Percentiles rank a stretch among this genome's conserved stretches.
These are phyloP conservation scores for Urocynchramus pylzowi DNA, from an alignment of 2,113 vertebrate species.

Conservation along the genomic window DNA sequence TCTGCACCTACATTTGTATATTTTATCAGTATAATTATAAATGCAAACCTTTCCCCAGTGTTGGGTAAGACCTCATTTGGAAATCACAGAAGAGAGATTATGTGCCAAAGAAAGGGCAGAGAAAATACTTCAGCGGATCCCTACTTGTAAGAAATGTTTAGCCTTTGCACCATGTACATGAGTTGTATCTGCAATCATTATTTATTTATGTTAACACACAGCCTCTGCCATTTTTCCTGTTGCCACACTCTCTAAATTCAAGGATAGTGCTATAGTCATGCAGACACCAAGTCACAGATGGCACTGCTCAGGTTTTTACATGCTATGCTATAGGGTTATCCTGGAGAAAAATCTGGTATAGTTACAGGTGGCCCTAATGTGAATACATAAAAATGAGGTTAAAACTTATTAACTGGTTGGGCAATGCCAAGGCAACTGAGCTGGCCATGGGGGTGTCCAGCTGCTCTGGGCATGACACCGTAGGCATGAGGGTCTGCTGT, in stretches of 20 bases:
- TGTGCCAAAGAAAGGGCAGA: neutral
- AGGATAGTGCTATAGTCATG: neutral
- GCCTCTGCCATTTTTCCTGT: neutral
- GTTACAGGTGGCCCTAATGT: neutral
- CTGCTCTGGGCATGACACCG: neutral
- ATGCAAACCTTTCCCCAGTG: neutral
- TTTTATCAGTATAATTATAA: neutral
- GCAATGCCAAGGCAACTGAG: neutral
- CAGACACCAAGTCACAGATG: neutral
- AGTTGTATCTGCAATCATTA: neutral
- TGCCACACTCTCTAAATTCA: neutral
- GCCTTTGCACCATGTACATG: fast-evolving
- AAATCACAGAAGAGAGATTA: neutral
- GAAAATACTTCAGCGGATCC: neutral
- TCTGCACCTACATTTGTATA: neutral
- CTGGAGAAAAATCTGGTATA: neutral
- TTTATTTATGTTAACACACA: neutral
- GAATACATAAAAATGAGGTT: neutral
- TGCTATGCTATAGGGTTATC: neutral
- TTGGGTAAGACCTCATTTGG: neutral
- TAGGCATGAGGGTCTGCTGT: neutral
- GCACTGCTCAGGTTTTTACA: neutral
- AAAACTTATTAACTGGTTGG: neutral
- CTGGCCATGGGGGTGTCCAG: neutral
- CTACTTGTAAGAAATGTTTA: neutral